A percentile compares a stretch with the other conserved stretches of the same genome.
phyloP scores from a whole-genome alignment of 2,113 vertebrate species.

The Rostratula benghalensis region DNA sequence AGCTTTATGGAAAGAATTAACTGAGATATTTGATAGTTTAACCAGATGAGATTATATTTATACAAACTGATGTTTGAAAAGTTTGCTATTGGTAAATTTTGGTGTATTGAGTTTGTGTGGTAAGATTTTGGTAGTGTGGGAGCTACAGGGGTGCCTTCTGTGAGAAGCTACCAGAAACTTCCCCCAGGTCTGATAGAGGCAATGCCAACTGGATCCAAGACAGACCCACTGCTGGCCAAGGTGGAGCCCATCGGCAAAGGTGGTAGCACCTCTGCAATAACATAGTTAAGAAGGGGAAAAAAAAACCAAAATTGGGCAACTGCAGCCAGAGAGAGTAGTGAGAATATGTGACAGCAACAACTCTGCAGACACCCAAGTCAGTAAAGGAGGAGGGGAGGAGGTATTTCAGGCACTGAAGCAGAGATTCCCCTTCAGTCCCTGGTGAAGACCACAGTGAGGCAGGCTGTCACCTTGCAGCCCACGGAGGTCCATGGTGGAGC shows the following conservation, averaged over 20 bases:
- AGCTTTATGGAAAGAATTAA: not conserved
- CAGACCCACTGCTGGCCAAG: not conserved
- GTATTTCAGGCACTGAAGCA: not conserved
- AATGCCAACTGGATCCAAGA: not conserved
- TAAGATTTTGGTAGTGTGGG: not conserved
- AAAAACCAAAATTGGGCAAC: not conserved
- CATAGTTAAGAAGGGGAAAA: not conserved
- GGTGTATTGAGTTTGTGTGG: not conserved
- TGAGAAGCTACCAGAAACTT: not conserved
- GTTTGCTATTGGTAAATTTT: not conserved
- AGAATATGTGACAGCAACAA: not conserved
- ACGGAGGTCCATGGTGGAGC: not conserved
- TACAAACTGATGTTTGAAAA: not conserved
- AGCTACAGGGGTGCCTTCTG: not conserved
- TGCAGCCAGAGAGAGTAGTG: not conserved
- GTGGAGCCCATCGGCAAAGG: fast-evolving
- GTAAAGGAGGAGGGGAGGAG: not conserved
- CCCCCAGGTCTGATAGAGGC: not conserved
- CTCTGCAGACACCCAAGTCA: not conserved
- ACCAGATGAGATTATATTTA: not conserved
- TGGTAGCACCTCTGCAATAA: not conserved
- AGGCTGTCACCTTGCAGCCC: not conserved
- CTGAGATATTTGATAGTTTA: not conserved
- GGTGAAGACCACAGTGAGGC: not conserved
- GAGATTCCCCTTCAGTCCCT: not conserved